Conservation (phyloP, 2,797 vertebrate genomes). For the Limnodromus scolopaceus region DNA sequence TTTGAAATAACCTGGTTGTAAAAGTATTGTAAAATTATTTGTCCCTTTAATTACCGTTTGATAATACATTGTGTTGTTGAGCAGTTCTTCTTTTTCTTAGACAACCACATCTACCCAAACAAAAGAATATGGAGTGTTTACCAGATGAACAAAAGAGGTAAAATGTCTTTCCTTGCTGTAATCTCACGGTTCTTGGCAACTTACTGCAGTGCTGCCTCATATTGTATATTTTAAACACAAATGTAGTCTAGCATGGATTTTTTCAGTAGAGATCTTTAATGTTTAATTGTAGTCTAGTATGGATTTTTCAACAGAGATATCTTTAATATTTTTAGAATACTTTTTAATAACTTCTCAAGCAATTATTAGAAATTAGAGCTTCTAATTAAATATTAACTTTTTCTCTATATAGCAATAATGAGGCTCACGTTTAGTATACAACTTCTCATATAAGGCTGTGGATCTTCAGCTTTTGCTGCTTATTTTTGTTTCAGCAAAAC, state of each 20-base stretch:
- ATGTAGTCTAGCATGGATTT: not conserved
- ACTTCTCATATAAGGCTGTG: not conserved
- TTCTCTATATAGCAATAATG: not conserved
- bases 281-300: not conserved
- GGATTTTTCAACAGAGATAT: not conserved
- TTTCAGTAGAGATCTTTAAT: not conserved
- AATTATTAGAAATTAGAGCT: not conserved
- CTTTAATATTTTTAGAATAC: not conserved
- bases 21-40: not conserved
- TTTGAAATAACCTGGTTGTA: not conserved
- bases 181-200: not conserved
- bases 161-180: not conserved
- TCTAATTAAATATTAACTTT: not conserved
- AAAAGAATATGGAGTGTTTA: conserved; percentile 87
- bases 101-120: conserved; percentile 82
- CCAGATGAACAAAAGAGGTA: conserved; percentile 87
- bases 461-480: not conserved
- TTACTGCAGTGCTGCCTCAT: not conserved
- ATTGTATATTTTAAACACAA: not conserved
- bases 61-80: not conserved
- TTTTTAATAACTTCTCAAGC: not conserved
- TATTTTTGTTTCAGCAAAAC: not conserved
- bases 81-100: conserved; percentile 69
- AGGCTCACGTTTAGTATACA: not conserved
- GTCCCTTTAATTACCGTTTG: not conserved